These are phyloP conservation scores for Psilopogon haemacephalus DNA, from an alignment of 2,113 vertebrate genomes.

Conservation along the genomic window DNA sequence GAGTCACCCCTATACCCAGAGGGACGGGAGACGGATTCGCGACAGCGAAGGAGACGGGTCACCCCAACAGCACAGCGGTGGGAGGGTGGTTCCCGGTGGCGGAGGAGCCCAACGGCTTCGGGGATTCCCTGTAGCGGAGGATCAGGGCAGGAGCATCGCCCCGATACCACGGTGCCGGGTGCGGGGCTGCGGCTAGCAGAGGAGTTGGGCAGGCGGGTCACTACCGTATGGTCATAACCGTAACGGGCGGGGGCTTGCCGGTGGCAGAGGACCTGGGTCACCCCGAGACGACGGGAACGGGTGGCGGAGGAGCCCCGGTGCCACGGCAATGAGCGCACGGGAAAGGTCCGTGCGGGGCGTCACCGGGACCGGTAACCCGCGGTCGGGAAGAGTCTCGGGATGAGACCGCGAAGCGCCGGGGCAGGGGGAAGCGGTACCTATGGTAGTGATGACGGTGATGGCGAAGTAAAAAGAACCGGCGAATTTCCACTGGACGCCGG, in stretches of 20 bases:
- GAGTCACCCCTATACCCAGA: neutral
- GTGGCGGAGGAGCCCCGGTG: neutral
- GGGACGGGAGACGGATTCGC: neutral
- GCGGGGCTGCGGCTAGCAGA: neutral
- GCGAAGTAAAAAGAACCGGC: constrained; percentile 96
- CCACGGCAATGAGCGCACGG: too few species aligned
- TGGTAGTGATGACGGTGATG: constrained; percentile 97
- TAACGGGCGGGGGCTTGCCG: neutral
- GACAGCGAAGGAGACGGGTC: neutral
- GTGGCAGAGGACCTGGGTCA: neutral
- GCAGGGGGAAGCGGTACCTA: constrained; percentile 78
- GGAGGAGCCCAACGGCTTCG: too few species aligned
- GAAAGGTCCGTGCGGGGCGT: too few species aligned
- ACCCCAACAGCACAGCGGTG: neutral
- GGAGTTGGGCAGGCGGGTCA: neutral
- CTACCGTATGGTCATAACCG: too few species aligned
- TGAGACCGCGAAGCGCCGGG: neutral
- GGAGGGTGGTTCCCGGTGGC: neutral
- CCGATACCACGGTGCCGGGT: neutral
- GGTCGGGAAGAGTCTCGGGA: neutral
- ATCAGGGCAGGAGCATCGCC: neutral
- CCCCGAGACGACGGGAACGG: neutral
- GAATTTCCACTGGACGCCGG: constrained; percentile 93
- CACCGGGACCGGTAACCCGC: neutral
- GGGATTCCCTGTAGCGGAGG: neutral